Evolutionary conservation across 2,888 invertebrate genomes (phyloP), one percentile per base, ranked within the genome.

Genomic region (Agrilus mali): DNA sequence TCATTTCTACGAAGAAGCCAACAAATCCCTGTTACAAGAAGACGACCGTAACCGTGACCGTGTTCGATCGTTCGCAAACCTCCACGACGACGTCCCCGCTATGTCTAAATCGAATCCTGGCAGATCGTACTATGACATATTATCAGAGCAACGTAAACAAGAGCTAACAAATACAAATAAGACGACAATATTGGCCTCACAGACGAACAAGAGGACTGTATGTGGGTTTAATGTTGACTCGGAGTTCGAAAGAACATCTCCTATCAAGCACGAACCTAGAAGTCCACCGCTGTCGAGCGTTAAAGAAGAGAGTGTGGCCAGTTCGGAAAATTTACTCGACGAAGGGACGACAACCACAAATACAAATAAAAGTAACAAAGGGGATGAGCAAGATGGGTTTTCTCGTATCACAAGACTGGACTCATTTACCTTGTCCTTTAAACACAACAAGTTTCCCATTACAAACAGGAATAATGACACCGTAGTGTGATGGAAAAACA

Each of bases 391-490:
- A 43, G 44, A 42, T 46, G 42, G 46, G 41, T 52, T 57, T 16
- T 55, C 58, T 17, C 57, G 58, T 36, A 57, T 63, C 42, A 64
- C 60, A 54, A 64, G 63, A 31, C 55, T 67, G 48, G 65, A 66
- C 51, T 60, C 64, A 48, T 59, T 75, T 52, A 72, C 71, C 57
- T 64, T 75, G 47, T 72, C 73, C 47, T 75, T 72, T 60, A 72
- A 72, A 51, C 72, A 73, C 52, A 75, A 75, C 59, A 75, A 74
- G 60, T 75, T 75, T 65, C 75, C 75, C 50, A 74, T 75, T 50
- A 69, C 64, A 45, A 63, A 67, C 53, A 51, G 56, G 10, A 27
- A 10, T 5, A 27, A 27, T 27, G 27, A 27, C 27, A 27, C 27
- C 27, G 10, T 27, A 41, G 53, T 51, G 42, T 44, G 43, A 35